Conservation (phyloP, 2,113 vertebrate genomes). For the Serinus canaria region DNA sequence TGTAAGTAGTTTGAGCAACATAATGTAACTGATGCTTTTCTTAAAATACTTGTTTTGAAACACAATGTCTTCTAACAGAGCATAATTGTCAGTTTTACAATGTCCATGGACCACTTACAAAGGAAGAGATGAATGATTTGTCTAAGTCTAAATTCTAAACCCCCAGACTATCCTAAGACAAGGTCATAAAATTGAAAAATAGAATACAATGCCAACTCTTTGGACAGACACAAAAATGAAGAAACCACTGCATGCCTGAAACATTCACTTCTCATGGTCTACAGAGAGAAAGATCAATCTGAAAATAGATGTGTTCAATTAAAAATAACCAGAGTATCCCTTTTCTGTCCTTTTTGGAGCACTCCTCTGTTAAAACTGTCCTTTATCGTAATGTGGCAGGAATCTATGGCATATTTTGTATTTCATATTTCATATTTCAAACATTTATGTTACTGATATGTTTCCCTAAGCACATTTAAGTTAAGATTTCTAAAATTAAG, state of each 20-base stretch:
- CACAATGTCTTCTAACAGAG: not conserved
- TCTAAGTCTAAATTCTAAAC: not conserved
- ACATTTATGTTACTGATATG: not conserved
- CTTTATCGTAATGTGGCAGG: not conserved
- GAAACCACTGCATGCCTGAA: not conserved
- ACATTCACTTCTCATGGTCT: not conserved
- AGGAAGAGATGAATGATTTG: not conserved
- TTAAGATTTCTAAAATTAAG: not conserved
- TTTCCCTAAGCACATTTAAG: not conserved
- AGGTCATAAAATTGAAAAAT: not conserved
- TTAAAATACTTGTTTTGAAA: not conserved
- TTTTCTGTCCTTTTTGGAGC: not conserved
- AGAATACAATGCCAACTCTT: not conserved
- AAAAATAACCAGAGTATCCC: not conserved
- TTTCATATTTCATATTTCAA: not conserved
- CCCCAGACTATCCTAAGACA: not conserved
- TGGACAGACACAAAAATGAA: not conserved
- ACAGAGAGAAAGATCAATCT: not conserved
- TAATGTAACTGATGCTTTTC: not conserved
- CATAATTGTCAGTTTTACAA: not conserved
- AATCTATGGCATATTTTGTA: not conserved
- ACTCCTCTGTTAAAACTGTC: not conserved
- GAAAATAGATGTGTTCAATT: not conserved
- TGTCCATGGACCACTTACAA: not conserved
- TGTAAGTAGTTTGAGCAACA: slow-evolving; percentile 15